Evolutionary conservation across 2,797 vertebrate species (phyloP).

Genomic region (Miichthys miiuy): DNA sequence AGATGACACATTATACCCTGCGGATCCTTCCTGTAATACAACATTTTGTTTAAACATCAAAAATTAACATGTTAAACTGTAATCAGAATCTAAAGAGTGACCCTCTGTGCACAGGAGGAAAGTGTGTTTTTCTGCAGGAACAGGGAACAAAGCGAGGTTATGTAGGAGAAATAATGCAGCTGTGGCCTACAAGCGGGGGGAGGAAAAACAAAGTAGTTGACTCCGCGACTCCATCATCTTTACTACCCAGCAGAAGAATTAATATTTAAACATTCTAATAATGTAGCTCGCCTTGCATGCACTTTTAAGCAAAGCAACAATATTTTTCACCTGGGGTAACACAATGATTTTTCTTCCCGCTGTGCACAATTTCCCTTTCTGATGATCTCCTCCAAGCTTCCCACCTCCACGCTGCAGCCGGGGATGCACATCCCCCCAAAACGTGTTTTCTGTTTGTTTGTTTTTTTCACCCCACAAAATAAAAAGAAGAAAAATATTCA

Average conservation of each 20-base stretch:
- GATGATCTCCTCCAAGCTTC: slow-evolving; percentile 83
- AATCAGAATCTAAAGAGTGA: slow-evolving; percentile 24
- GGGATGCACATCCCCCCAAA: slow-evolving; percentile 46
- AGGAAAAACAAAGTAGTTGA: slow-evolving; percentile 91
- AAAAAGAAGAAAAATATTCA: slow-evolving; percentile 81
- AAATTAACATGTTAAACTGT: slow-evolving; percentile 43
- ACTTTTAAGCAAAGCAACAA: slow-evolving; percentile 96
- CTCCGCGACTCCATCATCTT: slow-evolving; percentile 96
- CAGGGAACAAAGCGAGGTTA: slow-evolving; percentile 58
- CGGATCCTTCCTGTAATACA: slow-evolving; percentile 54
- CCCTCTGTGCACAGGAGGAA: slow-evolving; percentile 29
- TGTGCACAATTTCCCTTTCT: slow-evolving; percentile 89
- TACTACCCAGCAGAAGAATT: slow-evolving; percentile 98
- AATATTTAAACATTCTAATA: slow-evolving; percentile 99
- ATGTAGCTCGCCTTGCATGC: slow-evolving; percentile 96
- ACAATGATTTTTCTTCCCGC: slow-evolving; percentile 88
- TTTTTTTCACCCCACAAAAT: slow-evolving; percentile 68
- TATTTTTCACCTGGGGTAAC: slow-evolving; percentile 96
- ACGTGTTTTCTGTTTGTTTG: slow-evolving; percentile 77
- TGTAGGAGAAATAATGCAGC: slow-evolving; percentile 56
- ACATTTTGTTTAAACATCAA: slow-evolving; percentile 47
- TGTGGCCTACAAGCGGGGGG: slow-evolving; percentile 68
- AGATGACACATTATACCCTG: slow-evolving; percentile 55
- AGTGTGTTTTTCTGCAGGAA: slow-evolving; percentile 47
- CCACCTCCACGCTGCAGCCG: slow-evolving; percentile 66